A percentile compares a stretch with the other conserved stretches of the same genome.
Conservation (phyloP, 2,113 vertebrate genomes). For the Callorhinus ursinus region DNA sequence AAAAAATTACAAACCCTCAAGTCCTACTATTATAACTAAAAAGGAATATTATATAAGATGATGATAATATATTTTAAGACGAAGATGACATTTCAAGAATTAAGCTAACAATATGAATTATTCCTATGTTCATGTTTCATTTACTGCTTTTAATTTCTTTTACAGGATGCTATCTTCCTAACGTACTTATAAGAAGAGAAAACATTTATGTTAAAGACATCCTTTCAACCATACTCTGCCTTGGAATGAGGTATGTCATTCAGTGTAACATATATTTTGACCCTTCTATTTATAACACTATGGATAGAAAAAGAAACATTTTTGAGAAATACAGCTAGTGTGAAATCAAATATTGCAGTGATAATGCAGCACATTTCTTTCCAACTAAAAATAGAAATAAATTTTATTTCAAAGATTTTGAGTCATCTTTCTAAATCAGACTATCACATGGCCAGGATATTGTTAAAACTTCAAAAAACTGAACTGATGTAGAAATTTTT, state of each 20-base stretch:
- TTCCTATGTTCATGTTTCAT: background rate
- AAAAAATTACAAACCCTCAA: background rate
- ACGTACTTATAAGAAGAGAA: slow-evolving; percentile 16
- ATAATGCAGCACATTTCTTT: slow-evolving; percentile 5
- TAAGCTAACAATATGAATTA: background rate
- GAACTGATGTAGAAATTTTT: background rate
- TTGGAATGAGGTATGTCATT: slow-evolving; percentile 2
- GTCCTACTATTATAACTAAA: background rate
- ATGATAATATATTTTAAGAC: slow-evolving; percentile 43
- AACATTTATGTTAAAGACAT: background rate
- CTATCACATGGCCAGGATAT: background rate
- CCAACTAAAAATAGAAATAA: background rate
- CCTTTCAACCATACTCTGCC: background rate
- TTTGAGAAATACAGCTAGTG: background rate
- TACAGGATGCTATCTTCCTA: slow-evolving; percentile 25
- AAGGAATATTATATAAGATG: slow-evolving; percentile 43
- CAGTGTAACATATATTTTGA: background rate
- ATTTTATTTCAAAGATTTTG: slow-evolving; percentile 17
- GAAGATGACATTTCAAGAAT: slow-evolving; percentile 40
- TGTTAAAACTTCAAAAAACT: background rate
- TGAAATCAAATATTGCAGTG: slow-evolving; percentile 27
- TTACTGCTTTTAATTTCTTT: slow-evolving; percentile 33
- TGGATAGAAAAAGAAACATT: background rate
- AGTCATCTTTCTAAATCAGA: slow-evolving; percentile 45
- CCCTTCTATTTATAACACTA: slow-evolving; percentile 27